Evolutionary conservation across 2,797 vertebrate species (phyloP), one percentile per base, ranked within the genome.

Genomic region (Sebastes iracundus): DNA sequence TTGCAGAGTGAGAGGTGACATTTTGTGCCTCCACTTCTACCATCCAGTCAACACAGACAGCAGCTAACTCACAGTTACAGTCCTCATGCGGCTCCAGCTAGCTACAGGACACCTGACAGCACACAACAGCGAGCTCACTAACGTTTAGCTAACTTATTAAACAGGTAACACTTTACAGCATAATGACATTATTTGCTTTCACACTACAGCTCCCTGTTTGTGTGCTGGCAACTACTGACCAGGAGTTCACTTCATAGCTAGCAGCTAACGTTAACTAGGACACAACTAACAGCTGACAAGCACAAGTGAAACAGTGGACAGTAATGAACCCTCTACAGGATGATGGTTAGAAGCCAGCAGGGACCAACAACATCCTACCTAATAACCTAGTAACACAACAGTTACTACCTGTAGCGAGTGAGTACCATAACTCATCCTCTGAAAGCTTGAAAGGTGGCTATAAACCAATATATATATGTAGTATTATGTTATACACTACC

Each of bases 81-180:
- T 81, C 38, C 7, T 58, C 35, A 10, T 4, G 35, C 25, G 12
- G 76, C 74, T 83, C 27, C 14, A 18, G 42, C 42, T 46, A 46
- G 42, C 42, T 46, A 46, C 16, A 46, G 6, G 42, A 18, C 42
- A 46, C 42, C 42, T 46, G 42, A 46, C 42, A 46, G 42, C 42
- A 18, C 16, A 46, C 16, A 46, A 46, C 42, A n/a, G 87, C 87
- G 88, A 88, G 90, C 92, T 83, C 76, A 61, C 58, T 20, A 42
- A 55, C 76, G 42, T 46, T 22, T 22, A 42, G 77, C 62, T n/a
- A 46, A 46, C 16, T 28, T 27, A 16, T 7, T 23, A 22, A 11
- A 65, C 81, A 69, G 82, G 22, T 65, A 78, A 79, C 52, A 22
- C 55, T n/a, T 12, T 6, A 8, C 38, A 13, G 49, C 38, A 13